Evolutionary conservation across 1,140 invertebrate genomes (phyloP), one percentile per base, ranked within the genome.

Genomic region (Hermatobates lingyangjiaoensis): DNA sequence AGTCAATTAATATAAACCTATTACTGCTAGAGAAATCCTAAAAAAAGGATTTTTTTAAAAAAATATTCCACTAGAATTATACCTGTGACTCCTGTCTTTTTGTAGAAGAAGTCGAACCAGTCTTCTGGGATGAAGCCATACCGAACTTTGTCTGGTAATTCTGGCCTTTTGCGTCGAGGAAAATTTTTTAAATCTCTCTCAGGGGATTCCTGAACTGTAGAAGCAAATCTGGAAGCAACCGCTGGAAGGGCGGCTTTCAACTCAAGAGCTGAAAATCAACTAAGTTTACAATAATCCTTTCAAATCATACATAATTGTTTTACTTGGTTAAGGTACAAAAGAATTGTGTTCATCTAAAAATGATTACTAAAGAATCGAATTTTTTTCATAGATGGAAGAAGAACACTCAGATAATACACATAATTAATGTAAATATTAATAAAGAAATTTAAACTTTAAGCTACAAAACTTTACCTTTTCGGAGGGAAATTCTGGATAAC

Each of bases 101-200:
- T 77, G 65, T 96, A 93, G 64, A 98, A 90, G 59, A 85, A 78
- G 59, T 81, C 74, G 69, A 95, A 95, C 90, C 90, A 97, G 71
- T 87, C 81, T 59, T 94, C 90, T 45, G 93, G 92, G 57, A 97
- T 64, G 59, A 95, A 87, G 47, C 83, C 88, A 60, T 89, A 64
- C 44, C 89, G 76, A 30, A 89, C 83, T 69, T 81, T 80, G 51
- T 75, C 78, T 48, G 79, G 74, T 54, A 79, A 70, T 53, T 74
- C 72, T 14, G 67, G 66, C 61, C 80, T 66, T 53, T 74, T 73
- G 12, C 75, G 75, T 50, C 83, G 68, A 12, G 79, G 79, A 66
- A 80, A 85, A 64, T 84, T 76, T 30, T 71, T 70, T 21, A 70
- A 61, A 64, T 80, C 77, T 54, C 76, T 60, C 57, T 79, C 58